Conservation (phyloP, 2,888 invertebrate species). For the Leucania comma region DNA sequence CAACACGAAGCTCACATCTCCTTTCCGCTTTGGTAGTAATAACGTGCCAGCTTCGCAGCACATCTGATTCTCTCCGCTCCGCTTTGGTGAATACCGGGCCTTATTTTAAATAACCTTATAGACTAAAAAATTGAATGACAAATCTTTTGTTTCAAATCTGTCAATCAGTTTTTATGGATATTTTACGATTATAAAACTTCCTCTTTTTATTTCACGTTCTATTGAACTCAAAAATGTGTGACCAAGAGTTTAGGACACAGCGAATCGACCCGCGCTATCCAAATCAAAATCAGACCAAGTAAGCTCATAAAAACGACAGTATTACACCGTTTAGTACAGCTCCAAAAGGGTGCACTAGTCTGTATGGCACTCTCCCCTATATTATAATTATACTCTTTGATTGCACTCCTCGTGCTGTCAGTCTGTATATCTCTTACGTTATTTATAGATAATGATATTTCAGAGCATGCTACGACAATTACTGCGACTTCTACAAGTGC, state of each 20-base stretch:
- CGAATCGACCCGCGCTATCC: constrained; percentile 87
- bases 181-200: not conserved
- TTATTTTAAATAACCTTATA: not conserved
- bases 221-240: constrained; percentile 78
- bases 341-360: not conserved
- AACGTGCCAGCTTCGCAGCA: too few relatives aligned
- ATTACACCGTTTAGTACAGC: too few relatives aligned
- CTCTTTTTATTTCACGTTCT: not conserved
- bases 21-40: too few relatives aligned
- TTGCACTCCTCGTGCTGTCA: too few relatives aligned
- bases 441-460: not conserved
- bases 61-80: too few relatives aligned
- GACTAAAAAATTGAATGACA: constrained; percentile 20
- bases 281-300: constrained; percentile 84
- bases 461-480: constrained; percentile 87
- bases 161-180: constrained; percentile 7
- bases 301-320: not conserved
- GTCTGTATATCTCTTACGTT: not conserved
- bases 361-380: too few relatives aligned
- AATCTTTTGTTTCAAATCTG: constrained; percentile 48
- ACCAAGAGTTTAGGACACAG: constrained; percentile 84
- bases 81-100: too few relatives aligned
- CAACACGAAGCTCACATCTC: too few relatives aligned
- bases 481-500: constrained; percentile 86
- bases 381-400: too few relatives aligned